Evolutionary conservation across 2,113 vertebrate species (phyloP).

Genomic region (Drymodes brunneopygia): DNA sequence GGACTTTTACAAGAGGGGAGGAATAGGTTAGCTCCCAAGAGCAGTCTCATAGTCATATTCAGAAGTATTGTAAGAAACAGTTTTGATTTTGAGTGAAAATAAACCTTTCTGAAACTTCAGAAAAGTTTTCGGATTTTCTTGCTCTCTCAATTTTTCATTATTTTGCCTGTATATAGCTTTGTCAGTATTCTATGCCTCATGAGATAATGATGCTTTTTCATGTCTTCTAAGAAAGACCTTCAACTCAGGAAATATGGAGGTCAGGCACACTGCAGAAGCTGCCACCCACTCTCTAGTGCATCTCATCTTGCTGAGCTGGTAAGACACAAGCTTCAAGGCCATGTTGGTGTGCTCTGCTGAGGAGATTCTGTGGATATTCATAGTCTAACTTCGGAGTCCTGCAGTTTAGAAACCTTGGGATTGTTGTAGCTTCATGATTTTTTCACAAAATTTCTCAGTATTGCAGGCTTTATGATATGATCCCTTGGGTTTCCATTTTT

Average conservation of each 20-base stretch:
- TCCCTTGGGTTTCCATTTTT: neutral
- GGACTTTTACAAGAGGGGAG: neutral
- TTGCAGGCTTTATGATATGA: neutral
- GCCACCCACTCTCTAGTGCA: neutral
- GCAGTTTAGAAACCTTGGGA: neutral
- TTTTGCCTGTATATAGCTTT: neutral
- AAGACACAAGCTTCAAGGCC: neutral
- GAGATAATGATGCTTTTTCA: neutral
- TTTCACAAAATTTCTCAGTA: neutral
- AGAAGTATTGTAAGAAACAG: neutral
- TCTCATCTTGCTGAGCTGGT: neutral
- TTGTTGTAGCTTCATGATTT: neutral
- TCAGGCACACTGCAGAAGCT: neutral
- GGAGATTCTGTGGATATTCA: neutral
- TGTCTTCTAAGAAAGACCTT: neutral
- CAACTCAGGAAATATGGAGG: neutral
- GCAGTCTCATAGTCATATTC: neutral
- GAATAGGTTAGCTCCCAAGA: neutral
- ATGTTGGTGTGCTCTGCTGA: neutral
- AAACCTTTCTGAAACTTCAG: neutral
- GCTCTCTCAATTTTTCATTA: neutral
- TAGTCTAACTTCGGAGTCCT: neutral
- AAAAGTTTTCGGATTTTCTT: neutral
- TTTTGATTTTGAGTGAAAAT: conserved; percentile 4
- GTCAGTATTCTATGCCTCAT: neutral